These are phyloP conservation scores for Lophura nycthemera DNA, from an alignment of 2,113 vertebrate genomes.

Conservation along the genomic window DNA sequence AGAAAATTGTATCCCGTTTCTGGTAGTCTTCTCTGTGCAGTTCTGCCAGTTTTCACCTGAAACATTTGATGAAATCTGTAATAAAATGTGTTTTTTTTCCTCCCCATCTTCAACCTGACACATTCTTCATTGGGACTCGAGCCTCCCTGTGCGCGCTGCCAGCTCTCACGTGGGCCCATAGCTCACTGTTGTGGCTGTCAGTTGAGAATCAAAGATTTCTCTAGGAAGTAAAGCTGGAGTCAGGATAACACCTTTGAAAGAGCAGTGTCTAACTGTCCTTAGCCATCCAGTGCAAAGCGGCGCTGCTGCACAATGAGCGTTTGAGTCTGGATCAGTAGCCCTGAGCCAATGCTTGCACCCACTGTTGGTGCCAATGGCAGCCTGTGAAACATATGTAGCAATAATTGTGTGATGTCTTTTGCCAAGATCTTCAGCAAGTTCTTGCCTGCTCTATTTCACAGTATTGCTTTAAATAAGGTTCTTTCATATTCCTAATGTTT, in stretches of 20 bases:
- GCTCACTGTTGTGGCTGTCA: background rate
- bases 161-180: fast-evolving
- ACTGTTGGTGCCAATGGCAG: background rate
- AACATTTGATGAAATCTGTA: background rate
- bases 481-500: background rate
- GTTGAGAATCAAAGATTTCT: background rate
- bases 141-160: background rate
- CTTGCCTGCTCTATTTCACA: background rate
- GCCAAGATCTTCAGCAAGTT: background rate
- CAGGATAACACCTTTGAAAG: background rate
- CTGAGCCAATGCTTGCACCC: background rate
- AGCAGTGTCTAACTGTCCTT: background rate
- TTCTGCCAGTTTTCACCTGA: background rate
- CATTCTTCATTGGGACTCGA: fast-evolving
- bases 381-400: background rate
- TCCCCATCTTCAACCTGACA: background rate
- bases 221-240: background rate
- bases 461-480: background rate
- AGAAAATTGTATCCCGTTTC: background rate
- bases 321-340: background rate
- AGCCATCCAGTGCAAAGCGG: no score
- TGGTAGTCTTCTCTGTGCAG: fast-evolving
- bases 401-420: background rate
- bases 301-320: background rate
- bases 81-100: background rate